These are phyloP conservation scores for Danio tinwini DNA, from an alignment of 2,797 vertebrate genomes.

Conservation along the genomic window DNA sequence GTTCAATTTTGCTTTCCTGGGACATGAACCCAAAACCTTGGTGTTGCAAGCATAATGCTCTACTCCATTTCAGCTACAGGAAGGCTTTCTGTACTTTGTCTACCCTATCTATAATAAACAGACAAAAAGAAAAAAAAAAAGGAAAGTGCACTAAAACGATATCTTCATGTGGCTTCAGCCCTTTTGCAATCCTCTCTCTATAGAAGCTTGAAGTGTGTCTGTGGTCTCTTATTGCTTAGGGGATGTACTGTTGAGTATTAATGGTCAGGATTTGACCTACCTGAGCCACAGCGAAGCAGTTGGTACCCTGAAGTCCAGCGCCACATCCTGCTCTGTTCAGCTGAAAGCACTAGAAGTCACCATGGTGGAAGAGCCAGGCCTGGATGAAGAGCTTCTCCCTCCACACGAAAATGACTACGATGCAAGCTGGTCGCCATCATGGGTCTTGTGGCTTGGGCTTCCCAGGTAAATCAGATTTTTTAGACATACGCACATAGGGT, in stretches of 20 bases:
- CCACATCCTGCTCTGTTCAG: slow-evolving; percentile 87
- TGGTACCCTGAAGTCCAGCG: slow-evolving; percentile 94
- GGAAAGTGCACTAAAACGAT: slow-evolving; percentile 4
- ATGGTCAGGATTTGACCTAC: slow-evolving; percentile 92
- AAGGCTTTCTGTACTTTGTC: background rate
- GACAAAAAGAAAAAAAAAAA: background rate
- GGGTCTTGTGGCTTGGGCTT: slow-evolving; percentile 98
- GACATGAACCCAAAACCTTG: no score
- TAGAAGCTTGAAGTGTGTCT: slow-evolving; percentile 25
- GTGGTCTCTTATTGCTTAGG: slow-evolving; percentile 73
- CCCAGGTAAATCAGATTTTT: slow-evolving; percentile 82
- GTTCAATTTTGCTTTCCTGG: no score
- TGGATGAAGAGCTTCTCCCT: slow-evolving; percentile 83
- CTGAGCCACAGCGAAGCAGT: slow-evolving; percentile 96
- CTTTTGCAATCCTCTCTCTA: background rate
- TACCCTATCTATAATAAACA: no score
- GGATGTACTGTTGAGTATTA: slow-evolving; percentile 94
- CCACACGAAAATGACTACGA: slow-evolving; percentile 93
- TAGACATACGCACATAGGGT: background rate
- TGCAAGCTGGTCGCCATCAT: slow-evolving; percentile 96
- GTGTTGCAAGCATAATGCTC: no score
- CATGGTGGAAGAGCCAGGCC: slow-evolving; percentile 85
- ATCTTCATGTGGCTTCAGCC: slow-evolving; percentile 14
- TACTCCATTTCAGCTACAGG: no score
- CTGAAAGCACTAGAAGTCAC: slow-evolving; percentile 93